Evolutionary conservation across 2,797 vertebrate genomes (phyloP).

Genomic region (Brachyrhaphis roseni): DNA sequence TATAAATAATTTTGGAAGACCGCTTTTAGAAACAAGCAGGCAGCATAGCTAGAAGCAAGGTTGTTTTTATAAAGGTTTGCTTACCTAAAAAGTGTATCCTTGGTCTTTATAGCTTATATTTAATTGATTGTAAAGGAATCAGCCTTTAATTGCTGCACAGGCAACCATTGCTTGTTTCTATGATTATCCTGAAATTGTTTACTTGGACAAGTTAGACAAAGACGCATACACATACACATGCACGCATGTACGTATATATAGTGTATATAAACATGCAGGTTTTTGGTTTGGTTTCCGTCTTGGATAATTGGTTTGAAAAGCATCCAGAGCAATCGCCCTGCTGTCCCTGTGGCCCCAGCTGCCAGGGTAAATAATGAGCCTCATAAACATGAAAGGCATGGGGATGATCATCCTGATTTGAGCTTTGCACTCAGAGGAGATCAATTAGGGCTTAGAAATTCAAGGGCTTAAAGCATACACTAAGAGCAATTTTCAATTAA

Average conservation of each 20-base stretch:
- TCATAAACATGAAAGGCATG: constrained; percentile 70
- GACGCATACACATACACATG: background rate
- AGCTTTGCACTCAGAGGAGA: constrained; percentile 56
- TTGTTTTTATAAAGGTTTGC: constrained; percentile 8
- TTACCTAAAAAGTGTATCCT: constrained; percentile 24
- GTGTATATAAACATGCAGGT: background rate
- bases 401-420: constrained; percentile 65
- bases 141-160: constrained; percentile 58
- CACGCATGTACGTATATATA: background rate
- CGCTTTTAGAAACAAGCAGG: constrained; percentile 11
- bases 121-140: constrained; percentile 65
- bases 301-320: constrained; percentile 68
- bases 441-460: constrained; percentile 48
- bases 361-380: constrained; percentile 66
- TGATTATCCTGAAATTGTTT: constrained; percentile 53
- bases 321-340: constrained; percentile 50
- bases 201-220: constrained; percentile 46
- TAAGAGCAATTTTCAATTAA: constrained; percentile 40
- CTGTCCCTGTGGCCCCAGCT: constrained; percentile 61
- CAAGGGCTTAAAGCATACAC: constrained; percentile 44
- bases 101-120: constrained; percentile 33
- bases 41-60: background rate
- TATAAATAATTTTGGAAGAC: background rate
- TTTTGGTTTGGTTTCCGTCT: constrained; percentile 51
- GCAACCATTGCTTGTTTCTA: constrained; percentile 59